These are phyloP conservation scores for Diaprepes abbreviatus DNA, from an alignment of 2,888 invertebrate genomes.

Conservation along the genomic window DNA sequence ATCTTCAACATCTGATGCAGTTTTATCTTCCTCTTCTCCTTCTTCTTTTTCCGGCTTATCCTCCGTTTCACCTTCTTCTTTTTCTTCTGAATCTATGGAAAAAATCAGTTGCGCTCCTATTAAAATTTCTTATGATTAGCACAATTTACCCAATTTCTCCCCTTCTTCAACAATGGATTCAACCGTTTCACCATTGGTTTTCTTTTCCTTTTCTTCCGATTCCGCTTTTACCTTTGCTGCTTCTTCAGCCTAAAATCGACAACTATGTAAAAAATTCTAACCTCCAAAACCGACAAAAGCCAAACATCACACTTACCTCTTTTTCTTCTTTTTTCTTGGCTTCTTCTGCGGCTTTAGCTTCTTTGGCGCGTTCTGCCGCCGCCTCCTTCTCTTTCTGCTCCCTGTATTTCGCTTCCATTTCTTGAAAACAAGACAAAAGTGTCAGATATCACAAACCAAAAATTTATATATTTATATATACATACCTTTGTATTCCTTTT, in stretches of 20 bases:
- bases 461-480: too few species aligned
- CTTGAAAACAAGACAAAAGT: constrained; percentile 48
- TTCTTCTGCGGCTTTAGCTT: constrained; percentile 60
- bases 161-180: constrained; percentile 65
- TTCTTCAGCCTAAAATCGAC: constrained; percentile 65
- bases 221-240: constrained; percentile 64
- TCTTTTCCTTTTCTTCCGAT: constrained; percentile 61
- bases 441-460: too few species aligned
- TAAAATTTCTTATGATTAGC: too few species aligned
- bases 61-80: constrained; percentile 62
- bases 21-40: constrained; percentile 27
- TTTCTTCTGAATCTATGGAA: constrained; percentile 17
- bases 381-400: constrained; percentile 60
- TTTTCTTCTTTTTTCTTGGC: constrained; percentile 59
- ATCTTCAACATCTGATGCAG: constrained; percentile 2
- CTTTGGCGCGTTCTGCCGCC: constrained; percentile 54
- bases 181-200: constrained; percentile 62
- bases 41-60: constrained; percentile 66
- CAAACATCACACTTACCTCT: too few species aligned
- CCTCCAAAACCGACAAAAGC: too few species aligned
- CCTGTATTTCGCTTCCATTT: constrained; percentile 60
- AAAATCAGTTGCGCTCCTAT: too few species aligned
- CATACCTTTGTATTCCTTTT: constrained; percentile 73
- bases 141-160: constrained; percentile 53
- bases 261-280: too few species aligned